Percentiles rank a stretch among this genome's conserved stretches.
phyloP scores from a whole-genome alignment of 2,797 vertebrate genomes.

The Melanotaenia maccullochi region DNA sequence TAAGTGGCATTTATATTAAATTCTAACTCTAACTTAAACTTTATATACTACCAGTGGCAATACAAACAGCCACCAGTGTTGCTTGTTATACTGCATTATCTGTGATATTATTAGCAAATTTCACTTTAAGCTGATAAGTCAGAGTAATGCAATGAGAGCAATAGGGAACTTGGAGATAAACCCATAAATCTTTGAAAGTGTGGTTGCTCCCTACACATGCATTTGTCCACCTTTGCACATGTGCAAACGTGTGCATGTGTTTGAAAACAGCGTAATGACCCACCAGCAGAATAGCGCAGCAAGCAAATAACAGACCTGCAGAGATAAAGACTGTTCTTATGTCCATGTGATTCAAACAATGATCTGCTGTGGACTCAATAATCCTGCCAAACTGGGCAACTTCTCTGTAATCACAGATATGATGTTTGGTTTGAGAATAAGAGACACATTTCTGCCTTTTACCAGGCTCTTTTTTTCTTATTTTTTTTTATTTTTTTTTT shows the following conservation, averaged over 20 bases:
- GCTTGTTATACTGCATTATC: neutral
- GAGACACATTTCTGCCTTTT: conserved; percentile 28
- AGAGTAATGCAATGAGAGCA: neutral
- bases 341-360: conserved; percentile 72
- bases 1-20: no score
- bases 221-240: conserved; percentile 3
- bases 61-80: neutral
- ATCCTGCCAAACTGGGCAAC: conserved; percentile 51
- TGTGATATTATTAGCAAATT: neutral
- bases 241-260: conserved; percentile 50
- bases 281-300: conserved; percentile 52
- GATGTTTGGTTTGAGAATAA: conserved; percentile 33
- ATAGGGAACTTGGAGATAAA: conserved; percentile 10
- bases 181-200: conserved; percentile 2
- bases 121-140: neutral
- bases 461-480: conserved; percentile 5
- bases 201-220: conserved; percentile 13
- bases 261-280: conserved; percentile 66
- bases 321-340: conserved; percentile 71
- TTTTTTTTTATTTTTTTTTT: neutral
- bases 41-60: neutral
- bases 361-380: conserved; percentile 62
- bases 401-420: conserved; percentile 70
- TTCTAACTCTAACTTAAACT: neutral
- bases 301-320: conserved; percentile 70